Conservation (phyloP, 2,888 invertebrate species). For the Pseudeuparius sepicola region DNA sequence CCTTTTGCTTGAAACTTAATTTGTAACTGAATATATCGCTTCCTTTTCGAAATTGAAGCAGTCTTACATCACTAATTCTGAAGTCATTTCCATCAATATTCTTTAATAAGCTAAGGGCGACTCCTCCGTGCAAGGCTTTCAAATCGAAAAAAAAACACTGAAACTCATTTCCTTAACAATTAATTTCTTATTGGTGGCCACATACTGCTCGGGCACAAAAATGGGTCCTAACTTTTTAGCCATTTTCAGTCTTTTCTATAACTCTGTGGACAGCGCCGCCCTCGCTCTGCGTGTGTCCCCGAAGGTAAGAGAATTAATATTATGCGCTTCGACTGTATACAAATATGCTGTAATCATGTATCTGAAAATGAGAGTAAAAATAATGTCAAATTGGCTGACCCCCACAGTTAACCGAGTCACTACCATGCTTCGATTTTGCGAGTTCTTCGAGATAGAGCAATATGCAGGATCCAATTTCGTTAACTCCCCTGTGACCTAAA, state of each 20-base stretch:
- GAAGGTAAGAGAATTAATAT: slow-evolving; percentile 15
- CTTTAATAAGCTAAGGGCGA: neutral
- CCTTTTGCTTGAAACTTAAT: slow-evolving; percentile 8
- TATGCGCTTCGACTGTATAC: slow-evolving; percentile 11
- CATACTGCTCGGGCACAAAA: slow-evolving; percentile 14
- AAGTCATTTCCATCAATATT: slow-evolving; percentile 7
- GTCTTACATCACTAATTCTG: slow-evolving; percentile 6
- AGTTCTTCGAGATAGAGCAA: slow-evolving; percentile 11
- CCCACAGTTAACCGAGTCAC: slow-evolving; percentile 12
- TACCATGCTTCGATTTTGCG: slow-evolving; percentile 5
- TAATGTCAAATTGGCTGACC: slow-evolving; percentile 10
- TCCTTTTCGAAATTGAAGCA: slow-evolving; percentile 6
- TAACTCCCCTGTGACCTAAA: slow-evolving; percentile 15
- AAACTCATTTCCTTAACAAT: slow-evolving; percentile 14
- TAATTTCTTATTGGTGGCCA: slow-evolving; percentile 10
- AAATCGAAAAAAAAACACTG: slow-evolving; percentile 13
- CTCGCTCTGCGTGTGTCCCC: slow-evolving; percentile 18
- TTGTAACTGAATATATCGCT: slow-evolving; percentile 2
- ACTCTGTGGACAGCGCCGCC: slow-evolving; percentile 15
- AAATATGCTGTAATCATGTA: slow-evolving; percentile 13
- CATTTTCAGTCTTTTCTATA: slow-evolving; percentile 13
- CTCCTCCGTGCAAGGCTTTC: too few relatives aligned
- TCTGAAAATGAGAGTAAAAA: slow-evolving; percentile 8
- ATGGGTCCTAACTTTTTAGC: slow-evolving; percentile 14
- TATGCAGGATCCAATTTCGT: slow-evolving; percentile 14